These are phyloP conservation scores for Cryptotermes secundus DNA, from an alignment of 1,140 invertebrate genomes.

Conservation along the genomic window DNA sequence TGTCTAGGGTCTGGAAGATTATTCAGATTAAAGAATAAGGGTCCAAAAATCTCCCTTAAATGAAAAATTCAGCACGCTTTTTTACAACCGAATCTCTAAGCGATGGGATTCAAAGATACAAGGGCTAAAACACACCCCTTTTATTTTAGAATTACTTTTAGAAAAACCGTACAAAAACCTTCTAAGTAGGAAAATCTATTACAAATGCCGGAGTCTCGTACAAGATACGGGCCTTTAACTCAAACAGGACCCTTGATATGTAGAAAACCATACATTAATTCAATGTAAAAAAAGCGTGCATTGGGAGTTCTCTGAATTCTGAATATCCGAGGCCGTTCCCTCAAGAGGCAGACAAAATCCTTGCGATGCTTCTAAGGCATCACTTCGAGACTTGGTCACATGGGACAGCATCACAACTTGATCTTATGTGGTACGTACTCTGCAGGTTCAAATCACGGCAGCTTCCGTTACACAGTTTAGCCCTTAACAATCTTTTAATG, in stretches of 20 bases:
- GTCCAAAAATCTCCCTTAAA: background rate
- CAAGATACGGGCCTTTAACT: background rate
- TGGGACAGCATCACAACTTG: no score
- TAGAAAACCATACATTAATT: background rate
- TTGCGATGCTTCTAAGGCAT: no score
- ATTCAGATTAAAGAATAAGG: background rate
- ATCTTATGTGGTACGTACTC: no score
- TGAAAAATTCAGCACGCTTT: background rate
- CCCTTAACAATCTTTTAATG: background rate
- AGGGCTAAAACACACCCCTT: background rate
- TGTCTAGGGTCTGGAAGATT: conserved; percentile 32
- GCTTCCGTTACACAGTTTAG: background rate
- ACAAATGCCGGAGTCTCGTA: background rate
- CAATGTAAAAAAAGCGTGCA: background rate
- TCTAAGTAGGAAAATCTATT: background rate
- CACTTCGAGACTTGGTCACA: no score
- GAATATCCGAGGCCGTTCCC: background rate
- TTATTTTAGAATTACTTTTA: background rate
- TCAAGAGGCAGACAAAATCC: no score
- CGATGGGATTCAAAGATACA: no score
- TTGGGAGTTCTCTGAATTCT: background rate
- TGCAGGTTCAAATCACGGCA: no score
- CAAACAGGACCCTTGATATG: conserved; percentile 5
- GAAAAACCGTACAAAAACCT: background rate
- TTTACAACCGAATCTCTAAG: background rate